Evolutionary conservation across 2,113 vertebrate species (phyloP).

Genomic region (Cricetomys ansorgei): DNA sequence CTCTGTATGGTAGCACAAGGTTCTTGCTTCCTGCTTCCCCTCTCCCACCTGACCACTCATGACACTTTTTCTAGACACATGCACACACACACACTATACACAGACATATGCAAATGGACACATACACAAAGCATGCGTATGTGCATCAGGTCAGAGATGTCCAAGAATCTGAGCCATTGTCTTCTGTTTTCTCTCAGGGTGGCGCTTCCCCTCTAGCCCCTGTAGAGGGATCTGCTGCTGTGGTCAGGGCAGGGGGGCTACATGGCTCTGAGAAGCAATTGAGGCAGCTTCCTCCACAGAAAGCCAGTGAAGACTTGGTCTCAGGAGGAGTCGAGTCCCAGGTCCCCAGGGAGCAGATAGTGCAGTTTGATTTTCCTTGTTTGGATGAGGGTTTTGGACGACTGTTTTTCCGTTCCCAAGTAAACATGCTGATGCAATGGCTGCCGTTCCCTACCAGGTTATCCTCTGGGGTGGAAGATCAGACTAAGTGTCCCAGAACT

Average conservation of each 20-base stretch:
- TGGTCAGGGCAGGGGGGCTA: not conserved
- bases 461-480: not conserved
- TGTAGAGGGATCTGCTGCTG: not conserved
- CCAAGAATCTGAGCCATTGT: not conserved
- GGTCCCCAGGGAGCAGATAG: not conserved
- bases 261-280: not conserved
- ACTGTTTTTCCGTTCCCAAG: not conserved
- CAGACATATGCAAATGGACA: rapidly evolving
- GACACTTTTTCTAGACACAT: not conserved
- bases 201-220: rapidly evolving
- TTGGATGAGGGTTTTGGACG: not conserved
- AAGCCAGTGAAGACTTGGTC: not conserved
- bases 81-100: not conserved
- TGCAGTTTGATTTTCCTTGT: not conserved
- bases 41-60: not conserved
- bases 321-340: rapidly evolving
- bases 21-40: not conserved
- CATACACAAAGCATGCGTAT: not conserved
- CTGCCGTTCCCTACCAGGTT: not conserved
- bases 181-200: not conserved
- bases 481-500: not conserved
- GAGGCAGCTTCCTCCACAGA: not conserved
- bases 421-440: not conserved
- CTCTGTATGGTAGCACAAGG: rapidly evolving
- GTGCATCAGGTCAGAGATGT: not conserved